Evolutionary conservation across 2,797 vertebrate species (phyloP), one percentile per base, ranked within the genome.

Genomic region (Liparis tanakae): DNA sequence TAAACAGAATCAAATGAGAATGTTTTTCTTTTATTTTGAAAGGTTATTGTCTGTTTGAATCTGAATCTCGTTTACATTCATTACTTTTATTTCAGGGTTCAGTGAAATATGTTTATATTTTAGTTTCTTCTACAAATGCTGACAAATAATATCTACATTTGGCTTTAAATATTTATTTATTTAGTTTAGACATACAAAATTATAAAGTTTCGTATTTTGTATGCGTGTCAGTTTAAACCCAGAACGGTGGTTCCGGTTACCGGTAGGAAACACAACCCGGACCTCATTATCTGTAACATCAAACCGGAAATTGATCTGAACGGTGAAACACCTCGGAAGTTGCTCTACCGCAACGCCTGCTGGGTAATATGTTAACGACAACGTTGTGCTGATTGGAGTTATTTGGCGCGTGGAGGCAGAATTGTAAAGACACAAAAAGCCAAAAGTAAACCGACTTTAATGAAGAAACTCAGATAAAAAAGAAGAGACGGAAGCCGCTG

Each of bases 311-410:
- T 33, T 1, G 15, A 0, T 7, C 4, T 12, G 3, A 43, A 25
- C 4, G 1, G 10, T 0, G 1, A 20, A 15, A 14, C 48, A 5
- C 8, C 1, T 2, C 14, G 6, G 15, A 1, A 12, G 8, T 8
- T 0, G 0, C 18, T 0, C 4, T 1, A 17, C 48, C 86, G 86
- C 86, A 65, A 1, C 54, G 87, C 80, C 58, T 83, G 79, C 55
- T 80, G 86, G 88, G 89, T 77, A 90, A 88, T 87, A 84, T 87
- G 85, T 17, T 78, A 79, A 89, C 83, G 63, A 74, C 37, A 39
- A 18, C 10, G 22, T 30, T 65, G 0, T 63, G 79, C 76, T 80
- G 81, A 84, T 82, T 85, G 80, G 81, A 53, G 65, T 17, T 74
- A 33, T 10, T 44, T 22, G 3, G 50, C 30, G 48, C 61, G 63